These are phyloP conservation scores for Siphamia tubifer DNA, from an alignment of 2,113 vertebrate genomes.

Conservation along the genomic window DNA sequence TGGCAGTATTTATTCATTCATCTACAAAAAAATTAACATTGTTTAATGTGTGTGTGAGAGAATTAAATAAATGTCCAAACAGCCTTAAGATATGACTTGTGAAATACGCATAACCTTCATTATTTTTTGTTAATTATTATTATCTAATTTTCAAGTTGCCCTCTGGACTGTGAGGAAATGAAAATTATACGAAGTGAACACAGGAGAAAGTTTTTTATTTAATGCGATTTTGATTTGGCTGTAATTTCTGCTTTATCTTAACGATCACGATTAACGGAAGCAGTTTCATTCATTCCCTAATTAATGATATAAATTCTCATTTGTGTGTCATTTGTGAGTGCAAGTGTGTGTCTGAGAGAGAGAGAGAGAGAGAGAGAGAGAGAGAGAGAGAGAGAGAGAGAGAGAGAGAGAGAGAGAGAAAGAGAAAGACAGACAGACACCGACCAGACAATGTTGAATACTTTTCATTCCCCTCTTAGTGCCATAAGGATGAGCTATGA, in stretches of 20 bases:
- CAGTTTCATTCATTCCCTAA: background rate
- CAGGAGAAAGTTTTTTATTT: background rate
- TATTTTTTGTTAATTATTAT: slow-evolving; percentile 25
- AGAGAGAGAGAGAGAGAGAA: too few relatives aligned
- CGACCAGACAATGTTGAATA: background rate
- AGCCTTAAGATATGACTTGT: background rate
- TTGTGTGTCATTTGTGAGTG: background rate
- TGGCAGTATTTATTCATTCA: too few relatives aligned
- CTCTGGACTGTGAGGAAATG: background rate
- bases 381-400: too few relatives aligned
- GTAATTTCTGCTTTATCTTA: background rate
- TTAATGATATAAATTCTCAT: background rate
- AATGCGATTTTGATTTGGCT: background rate
- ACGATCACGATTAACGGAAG: background rate
- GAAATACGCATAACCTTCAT: too few relatives aligned
- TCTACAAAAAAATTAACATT: too few relatives aligned
- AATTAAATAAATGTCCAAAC: background rate
- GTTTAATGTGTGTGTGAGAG: too few relatives aligned
- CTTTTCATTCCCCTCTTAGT: slow-evolving; percentile 6
- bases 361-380: background rate
- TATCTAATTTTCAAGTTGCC: slow-evolving; percentile 4
- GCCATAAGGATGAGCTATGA: background rate
- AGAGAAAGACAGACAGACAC: too few relatives aligned
- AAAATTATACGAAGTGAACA: background rate
- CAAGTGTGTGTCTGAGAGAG: background rate